phyloP scores from a whole-genome alignment of 2,113 vertebrate genomes.

The Cephalopterus ornatus region DNA sequence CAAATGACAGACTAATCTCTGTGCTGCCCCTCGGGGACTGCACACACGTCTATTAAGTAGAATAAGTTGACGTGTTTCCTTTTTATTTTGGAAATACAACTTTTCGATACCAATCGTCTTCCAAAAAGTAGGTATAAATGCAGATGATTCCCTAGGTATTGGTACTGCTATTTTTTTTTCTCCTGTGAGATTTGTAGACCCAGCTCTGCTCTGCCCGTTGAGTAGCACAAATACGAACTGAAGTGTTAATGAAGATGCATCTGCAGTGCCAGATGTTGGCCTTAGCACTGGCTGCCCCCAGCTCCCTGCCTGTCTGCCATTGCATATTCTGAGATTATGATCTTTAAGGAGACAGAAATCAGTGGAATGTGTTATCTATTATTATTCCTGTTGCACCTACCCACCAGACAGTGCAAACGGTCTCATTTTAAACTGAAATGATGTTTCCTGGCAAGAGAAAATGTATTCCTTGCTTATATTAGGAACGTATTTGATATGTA shows the following conservation, averaged over 20 bases:
- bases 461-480: background rate
- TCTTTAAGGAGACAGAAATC: background rate
- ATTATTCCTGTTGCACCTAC: background rate
- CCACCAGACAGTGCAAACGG: background rate
- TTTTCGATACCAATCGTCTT: background rate
- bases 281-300: background rate
- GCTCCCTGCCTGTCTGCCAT: background rate
- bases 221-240: background rate
- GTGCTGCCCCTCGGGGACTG: background rate
- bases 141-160: background rate
- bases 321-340: background rate
- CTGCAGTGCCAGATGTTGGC: background rate
- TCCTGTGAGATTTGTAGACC: background rate
- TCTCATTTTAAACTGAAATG: background rate
- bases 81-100: background rate
- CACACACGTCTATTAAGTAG: background rate
- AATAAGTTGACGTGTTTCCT: background rate
- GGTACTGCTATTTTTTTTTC: background rate
- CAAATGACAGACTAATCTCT: background rate
- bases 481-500: background rate
- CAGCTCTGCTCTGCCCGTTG: background rate
- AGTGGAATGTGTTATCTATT: background rate
- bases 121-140: background rate
- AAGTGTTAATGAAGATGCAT: background rate
- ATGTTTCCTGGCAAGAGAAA: background rate